Percentiles rank a stretch among this genome's conserved stretches.
Conservation (phyloP, 2,888 invertebrate genomes). For the Campopleginae sp. region DNA sequence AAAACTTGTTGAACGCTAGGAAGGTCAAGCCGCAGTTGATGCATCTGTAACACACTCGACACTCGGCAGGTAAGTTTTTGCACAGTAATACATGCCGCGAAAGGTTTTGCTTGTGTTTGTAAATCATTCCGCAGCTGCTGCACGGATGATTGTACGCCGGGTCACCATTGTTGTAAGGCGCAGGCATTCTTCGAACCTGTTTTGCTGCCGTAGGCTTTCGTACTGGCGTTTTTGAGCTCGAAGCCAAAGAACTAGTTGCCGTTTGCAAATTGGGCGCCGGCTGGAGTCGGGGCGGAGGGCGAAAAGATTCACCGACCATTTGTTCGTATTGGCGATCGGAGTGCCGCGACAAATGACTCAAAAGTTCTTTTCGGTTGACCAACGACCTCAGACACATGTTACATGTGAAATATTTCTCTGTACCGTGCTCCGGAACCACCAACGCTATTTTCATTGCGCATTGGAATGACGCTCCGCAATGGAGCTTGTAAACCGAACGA, state of each 20-base stretch:
- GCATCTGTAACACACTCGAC: constrained; percentile 78
- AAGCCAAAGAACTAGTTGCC: neutral
- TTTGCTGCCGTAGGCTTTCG: neutral
- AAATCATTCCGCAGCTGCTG: constrained; percentile 82
- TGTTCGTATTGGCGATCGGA: constrained; percentile 78
- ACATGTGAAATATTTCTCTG: constrained; percentile 82
- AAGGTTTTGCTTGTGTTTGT: constrained; percentile 80
- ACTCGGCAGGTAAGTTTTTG: constrained; percentile 71
- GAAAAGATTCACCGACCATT: constrained; percentile 67
- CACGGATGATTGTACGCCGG: constrained; percentile 80
- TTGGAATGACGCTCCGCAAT: constrained; percentile 83
- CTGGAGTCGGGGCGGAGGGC: constrained; percentile 19
- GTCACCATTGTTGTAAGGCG: constrained; percentile 80
- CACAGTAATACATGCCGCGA: constrained; percentile 79
- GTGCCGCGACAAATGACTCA: constrained; percentile 79
- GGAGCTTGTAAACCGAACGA: constrained; percentile 79
- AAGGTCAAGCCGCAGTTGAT: constrained; percentile 80
- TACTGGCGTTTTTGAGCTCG: neutral
- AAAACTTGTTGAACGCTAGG: constrained; percentile 79
- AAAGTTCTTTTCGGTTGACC: constrained; percentile 78
- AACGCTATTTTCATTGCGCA: constrained; percentile 86
- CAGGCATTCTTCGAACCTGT: constrained; percentile 54
- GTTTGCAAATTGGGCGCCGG: constrained; percentile 74
- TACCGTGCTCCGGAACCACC: constrained; percentile 79
- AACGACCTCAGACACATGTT: constrained; percentile 82